Conservation (phyloP, 2,888 invertebrate species). For the Cephus sareptanus region DNA sequence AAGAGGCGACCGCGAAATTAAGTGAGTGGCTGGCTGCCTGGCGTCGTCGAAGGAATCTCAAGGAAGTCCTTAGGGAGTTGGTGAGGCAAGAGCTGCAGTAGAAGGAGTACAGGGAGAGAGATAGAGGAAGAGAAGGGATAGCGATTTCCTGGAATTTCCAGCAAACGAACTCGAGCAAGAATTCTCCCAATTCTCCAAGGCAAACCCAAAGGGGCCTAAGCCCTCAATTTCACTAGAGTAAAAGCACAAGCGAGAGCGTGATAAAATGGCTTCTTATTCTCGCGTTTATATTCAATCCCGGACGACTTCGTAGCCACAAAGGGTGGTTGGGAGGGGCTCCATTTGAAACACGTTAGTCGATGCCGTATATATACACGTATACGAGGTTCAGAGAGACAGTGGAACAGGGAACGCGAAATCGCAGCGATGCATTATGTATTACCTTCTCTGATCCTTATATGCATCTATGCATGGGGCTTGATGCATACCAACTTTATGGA, state of each 20-base stretch:
- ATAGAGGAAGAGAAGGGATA: not conserved
- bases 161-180: conserved; percentile 35
- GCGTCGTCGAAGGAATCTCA: not conserved
- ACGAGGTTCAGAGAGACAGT: conserved; percentile 21
- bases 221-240: conserved; percentile 63
- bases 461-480: conserved; percentile 55
- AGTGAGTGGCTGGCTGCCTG: not conserved
- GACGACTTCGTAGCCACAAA: conserved; percentile 49
- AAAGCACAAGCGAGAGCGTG: conserved; percentile 57
- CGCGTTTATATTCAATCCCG: conserved; percentile 65
- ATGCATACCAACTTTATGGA: conserved; percentile 30
- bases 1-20: not conserved
- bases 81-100: not conserved
- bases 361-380: conserved; percentile 36
- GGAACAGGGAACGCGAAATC: conserved; percentile 25
- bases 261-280: conserved; percentile 65
- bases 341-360: conserved; percentile 62
- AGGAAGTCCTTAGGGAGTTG: not conserved
- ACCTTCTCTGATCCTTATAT: conserved; percentile 56
- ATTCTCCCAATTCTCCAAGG: conserved; percentile 53
- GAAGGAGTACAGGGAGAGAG: not conserved
- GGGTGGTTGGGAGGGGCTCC: conserved; percentile 38
- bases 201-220: conserved; percentile 44
- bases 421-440: conserved; percentile 61
- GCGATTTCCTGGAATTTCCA: not conserved